These are phyloP conservation scores for Poeciliopsis infans DNA, from an alignment of 2,797 vertebrate genomes.

Conservation along the genomic window DNA sequence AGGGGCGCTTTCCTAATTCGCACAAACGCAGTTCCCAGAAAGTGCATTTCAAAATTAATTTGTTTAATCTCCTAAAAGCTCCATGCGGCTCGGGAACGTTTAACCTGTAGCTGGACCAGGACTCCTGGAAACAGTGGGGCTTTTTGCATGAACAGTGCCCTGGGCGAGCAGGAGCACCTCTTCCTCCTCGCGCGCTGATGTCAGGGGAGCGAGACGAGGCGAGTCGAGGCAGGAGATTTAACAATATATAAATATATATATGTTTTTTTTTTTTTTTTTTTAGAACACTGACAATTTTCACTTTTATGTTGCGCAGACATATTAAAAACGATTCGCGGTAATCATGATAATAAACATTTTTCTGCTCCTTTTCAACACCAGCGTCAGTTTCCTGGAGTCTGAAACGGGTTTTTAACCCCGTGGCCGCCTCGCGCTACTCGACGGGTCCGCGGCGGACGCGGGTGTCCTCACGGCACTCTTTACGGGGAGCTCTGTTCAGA, in stretches of 20 bases:
- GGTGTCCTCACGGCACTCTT: no score
- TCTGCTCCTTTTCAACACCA: not conserved
- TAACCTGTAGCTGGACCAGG: constrained; percentile 14
- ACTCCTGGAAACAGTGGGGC: not conserved
- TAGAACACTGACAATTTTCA: not conserved
- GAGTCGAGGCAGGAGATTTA: not conserved
- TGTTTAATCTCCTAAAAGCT: constrained; percentile 22
- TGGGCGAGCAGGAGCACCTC: not conserved
- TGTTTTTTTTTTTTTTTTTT: no score
- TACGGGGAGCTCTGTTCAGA: not conserved
- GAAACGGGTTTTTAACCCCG: no score
- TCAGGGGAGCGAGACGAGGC: not conserved
- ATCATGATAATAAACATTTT: not conserved
- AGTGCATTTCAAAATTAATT: constrained; percentile 20
- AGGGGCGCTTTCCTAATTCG: constrained; percentile 8
- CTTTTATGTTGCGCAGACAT: not conserved
- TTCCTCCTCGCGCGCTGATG: not conserved
- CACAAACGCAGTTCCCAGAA: constrained; percentile 26
- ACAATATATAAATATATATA: not conserved
- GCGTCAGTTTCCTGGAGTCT: no score
- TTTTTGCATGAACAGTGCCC: not conserved
- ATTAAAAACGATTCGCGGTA: not conserved
- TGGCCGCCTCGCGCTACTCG: no score
- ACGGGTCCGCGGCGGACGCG: no score
- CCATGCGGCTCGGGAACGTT: not conserved